phyloP scores from a whole-genome alignment of 1,140 invertebrate genomes.

The Anthonomus grandis region DNA sequence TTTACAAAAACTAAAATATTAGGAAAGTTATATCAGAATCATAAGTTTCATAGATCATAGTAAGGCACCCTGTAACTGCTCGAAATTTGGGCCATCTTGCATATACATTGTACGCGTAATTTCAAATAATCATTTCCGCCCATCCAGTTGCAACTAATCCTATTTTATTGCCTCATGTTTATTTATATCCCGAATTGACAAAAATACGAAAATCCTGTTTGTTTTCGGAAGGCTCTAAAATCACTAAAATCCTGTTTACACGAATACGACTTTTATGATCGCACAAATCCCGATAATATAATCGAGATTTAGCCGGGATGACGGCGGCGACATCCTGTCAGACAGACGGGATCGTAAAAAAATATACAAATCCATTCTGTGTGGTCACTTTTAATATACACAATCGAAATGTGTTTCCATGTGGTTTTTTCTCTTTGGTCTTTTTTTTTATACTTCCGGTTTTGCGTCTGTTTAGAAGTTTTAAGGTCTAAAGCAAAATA shows the following conservation, averaged over 20 bases:
- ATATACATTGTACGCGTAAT: no score
- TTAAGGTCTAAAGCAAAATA: no score
- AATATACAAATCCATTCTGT: constrained; percentile 27
- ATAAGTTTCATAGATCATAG: no score
- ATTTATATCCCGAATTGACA: constrained; percentile 14
- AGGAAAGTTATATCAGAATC: no score
- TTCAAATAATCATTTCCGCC: no score
- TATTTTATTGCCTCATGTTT: no score
- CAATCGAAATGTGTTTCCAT: constrained; percentile 25
- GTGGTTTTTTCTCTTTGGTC: constrained; percentile 22
- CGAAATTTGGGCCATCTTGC: no score
- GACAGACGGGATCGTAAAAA: constrained; percentile 22
- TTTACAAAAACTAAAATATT: no score
- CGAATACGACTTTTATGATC: constrained; percentile 15
- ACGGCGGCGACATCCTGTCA: constrained; percentile 28
- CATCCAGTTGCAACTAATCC: no score
- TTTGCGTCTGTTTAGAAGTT: no score
- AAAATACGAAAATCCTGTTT: constrained; percentile 22
- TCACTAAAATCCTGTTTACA: constrained; percentile 25
- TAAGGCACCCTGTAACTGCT: no score
- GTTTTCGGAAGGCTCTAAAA: constrained; percentile 16
- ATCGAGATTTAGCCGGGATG: constrained; percentile 11
- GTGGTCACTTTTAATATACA: constrained; percentile 27
- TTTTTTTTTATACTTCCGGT: no score
- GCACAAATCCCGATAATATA: constrained; percentile 23